These are phyloP conservation scores for Haliclona indistincta DNA, from an alignment of 37 sponge, comb jelly and placozoan genomes.

Conservation along the genomic window DNA sequence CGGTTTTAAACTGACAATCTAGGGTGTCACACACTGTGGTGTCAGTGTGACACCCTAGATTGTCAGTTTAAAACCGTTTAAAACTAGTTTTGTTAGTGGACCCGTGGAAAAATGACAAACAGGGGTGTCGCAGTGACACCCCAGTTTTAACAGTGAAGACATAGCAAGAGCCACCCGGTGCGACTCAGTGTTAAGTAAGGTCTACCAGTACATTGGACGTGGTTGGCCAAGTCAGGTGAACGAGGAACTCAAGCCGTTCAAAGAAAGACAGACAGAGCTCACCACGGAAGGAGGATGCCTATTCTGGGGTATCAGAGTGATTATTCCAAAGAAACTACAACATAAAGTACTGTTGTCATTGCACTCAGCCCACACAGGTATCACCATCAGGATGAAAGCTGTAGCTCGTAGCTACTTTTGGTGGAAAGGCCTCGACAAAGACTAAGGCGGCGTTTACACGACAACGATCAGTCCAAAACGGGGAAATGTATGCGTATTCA, in stretches of 20 bases:
- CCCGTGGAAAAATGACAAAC: no score
- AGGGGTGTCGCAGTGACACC: no score
- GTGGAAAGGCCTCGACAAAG: slow-evolving; percentile 45
- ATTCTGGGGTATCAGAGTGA: slow-evolving; percentile 40
- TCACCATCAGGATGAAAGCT: slow-evolving; percentile 46
- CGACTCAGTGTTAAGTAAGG: slow-evolving; percentile 47
- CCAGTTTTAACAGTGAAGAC: no score
- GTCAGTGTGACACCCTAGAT: no score
- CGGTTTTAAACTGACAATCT: no score
- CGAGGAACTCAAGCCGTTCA: slow-evolving; percentile 4
- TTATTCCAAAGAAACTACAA: slow-evolving; percentile 9
- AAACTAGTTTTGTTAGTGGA: no score
- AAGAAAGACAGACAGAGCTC: slow-evolving; percentile 6
- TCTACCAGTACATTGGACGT: slow-evolving; percentile 7
- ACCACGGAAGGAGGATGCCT: slow-evolving; percentile 20
- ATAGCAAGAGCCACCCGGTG: slow-evolving; percentile 23
- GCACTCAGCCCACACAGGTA: slow-evolving; percentile 52
- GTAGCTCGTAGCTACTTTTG: slow-evolving; percentile 55
- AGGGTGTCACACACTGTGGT: no score
- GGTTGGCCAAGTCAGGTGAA: slow-evolving; percentile 29
- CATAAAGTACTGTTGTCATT: slow-evolving; percentile 6
- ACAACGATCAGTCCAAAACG: no score
- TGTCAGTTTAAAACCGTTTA: no score
- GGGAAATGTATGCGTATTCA: no score
- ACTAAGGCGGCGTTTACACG: no score